These are phyloP conservation scores for Drosophila malerkotliana DNA, from an alignment of 1,140 invertebrate genomes.

Conservation along the genomic window DNA sequence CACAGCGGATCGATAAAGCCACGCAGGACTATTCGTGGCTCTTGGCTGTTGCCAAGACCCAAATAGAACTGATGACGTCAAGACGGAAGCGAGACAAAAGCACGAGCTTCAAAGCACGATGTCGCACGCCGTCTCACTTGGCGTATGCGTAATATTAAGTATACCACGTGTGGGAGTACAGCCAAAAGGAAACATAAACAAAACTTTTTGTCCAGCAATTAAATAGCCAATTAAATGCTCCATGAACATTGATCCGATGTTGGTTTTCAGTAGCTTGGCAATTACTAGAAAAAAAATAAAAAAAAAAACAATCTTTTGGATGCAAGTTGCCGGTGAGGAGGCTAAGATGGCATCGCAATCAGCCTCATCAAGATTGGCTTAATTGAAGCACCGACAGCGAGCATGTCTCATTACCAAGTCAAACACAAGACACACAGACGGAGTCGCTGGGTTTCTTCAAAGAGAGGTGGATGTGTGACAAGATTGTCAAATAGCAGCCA, in stretches of 20 bases:
- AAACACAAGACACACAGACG: constrained; percentile 47
- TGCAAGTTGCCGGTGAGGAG: constrained; percentile 15
- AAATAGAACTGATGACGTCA: constrained; percentile 75
- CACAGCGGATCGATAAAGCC: constrained; percentile 68
- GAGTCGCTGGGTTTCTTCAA: constrained; percentile 17
- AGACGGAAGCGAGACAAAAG: constrained; percentile 65
- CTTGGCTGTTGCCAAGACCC: constrained; percentile 65
- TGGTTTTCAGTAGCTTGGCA: constrained; percentile 32
- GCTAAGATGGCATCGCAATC: constrained; percentile 43
- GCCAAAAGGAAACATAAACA: constrained; percentile 46
- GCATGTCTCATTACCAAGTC: constrained; percentile 70
- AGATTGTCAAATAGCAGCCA: constrained; percentile 72
- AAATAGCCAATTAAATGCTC: constrained; percentile 24
- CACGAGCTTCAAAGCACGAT: constrained; percentile 6
- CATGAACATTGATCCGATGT: constrained; percentile 10
- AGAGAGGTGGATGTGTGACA: constrained; percentile 61
- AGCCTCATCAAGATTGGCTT: constrained; percentile 58
- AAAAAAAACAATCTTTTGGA: constrained; percentile 14
- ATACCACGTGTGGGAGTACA: constrained; percentile 48
- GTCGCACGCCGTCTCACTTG: constrained; percentile 17
- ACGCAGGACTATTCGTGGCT: constrained; percentile 47
- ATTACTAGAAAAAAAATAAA: constrained; percentile 25
- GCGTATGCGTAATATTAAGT: constrained; percentile 63
- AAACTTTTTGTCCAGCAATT: constrained; percentile 17
- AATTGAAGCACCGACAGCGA: constrained; percentile 65